Evolutionary conservation across 2,113 vertebrate genomes (phyloP).

Genomic region (Ceratotherium simum): DNA sequence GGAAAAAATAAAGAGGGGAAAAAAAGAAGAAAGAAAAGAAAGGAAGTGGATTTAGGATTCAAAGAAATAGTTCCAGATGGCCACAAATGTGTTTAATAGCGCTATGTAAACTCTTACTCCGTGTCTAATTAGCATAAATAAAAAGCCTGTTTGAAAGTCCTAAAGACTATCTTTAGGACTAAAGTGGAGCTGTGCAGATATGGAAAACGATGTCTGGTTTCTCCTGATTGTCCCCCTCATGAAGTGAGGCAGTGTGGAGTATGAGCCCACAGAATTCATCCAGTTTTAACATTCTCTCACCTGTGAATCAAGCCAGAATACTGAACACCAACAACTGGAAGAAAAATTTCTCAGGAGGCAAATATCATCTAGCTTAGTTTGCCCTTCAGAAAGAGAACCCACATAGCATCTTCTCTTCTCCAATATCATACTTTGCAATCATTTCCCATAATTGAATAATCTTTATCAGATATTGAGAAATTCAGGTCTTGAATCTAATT

Average conservation of each 20-base stretch:
- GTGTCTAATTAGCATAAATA: background rate
- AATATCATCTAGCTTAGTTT: background rate
- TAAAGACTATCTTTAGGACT: background rate
- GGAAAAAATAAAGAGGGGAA: background rate
- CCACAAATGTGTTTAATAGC: background rate
- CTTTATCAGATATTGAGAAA: conserved; percentile 59
- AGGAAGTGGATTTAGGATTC: background rate
- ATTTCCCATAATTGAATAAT: conserved; percentile 55
- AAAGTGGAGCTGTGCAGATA: background rate
- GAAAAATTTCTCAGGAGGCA: conserved; percentile 40
- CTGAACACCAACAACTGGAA: background rate
- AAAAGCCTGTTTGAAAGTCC: background rate
- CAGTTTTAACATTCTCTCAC: background rate
- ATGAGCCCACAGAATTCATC: background rate
- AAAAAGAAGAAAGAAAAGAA: background rate
- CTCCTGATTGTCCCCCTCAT: background rate
- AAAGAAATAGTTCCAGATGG: background rate
- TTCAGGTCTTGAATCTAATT: background rate
- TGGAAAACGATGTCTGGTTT: background rate
- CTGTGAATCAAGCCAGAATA: background rate
- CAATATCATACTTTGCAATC: conserved; percentile 47
- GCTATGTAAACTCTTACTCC: background rate
- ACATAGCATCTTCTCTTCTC: background rate
- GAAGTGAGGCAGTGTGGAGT: too few relatives aligned
- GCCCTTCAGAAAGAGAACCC: conserved; percentile 17